Evolutionary conservation across 2,113 vertebrate genomes (phyloP).

Genomic region (Anhinga anhinga): DNA sequence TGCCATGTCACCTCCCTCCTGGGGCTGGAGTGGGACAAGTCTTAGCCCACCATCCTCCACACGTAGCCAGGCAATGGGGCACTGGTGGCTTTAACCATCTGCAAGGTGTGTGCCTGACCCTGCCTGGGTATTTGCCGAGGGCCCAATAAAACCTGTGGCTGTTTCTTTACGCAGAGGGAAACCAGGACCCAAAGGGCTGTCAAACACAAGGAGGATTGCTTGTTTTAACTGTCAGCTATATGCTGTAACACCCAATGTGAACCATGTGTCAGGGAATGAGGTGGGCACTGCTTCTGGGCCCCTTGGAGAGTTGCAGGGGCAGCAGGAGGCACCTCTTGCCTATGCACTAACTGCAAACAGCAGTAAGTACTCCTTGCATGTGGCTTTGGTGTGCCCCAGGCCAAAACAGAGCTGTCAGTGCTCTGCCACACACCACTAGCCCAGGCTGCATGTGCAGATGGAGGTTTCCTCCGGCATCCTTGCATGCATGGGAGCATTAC

Average conservation of each 20-base stretch:
- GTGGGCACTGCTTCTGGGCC: neutral
- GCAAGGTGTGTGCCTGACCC: neutral
- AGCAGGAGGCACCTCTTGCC: neutral
- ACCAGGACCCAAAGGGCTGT: neutral
- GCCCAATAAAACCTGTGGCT: neutral
- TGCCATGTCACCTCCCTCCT: neutral
- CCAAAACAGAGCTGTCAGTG: neutral
- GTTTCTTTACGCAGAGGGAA: neutral
- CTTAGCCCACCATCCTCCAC: fast-evolving
- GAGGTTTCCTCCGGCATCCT: neutral
- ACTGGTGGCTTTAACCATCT: neutral
- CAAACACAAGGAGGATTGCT: neutral
- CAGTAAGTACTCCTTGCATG: neutral
- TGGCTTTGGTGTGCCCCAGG: neutral
- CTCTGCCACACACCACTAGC: too few species aligned
- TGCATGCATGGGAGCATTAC: fast-evolving
- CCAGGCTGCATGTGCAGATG: fast-evolving
- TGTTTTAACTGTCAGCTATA: neutral
- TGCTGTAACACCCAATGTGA: neutral
- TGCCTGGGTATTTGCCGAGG: neutral
- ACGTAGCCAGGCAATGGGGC: fast-evolving
- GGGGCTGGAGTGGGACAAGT: neutral
- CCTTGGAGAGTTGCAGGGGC: neutral
- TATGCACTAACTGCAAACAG: neutral
- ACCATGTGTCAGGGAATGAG: too few species aligned